phyloP scores from a whole-genome alignment of 1,140 invertebrate genomes.

The Pantala flavescens region DNA sequence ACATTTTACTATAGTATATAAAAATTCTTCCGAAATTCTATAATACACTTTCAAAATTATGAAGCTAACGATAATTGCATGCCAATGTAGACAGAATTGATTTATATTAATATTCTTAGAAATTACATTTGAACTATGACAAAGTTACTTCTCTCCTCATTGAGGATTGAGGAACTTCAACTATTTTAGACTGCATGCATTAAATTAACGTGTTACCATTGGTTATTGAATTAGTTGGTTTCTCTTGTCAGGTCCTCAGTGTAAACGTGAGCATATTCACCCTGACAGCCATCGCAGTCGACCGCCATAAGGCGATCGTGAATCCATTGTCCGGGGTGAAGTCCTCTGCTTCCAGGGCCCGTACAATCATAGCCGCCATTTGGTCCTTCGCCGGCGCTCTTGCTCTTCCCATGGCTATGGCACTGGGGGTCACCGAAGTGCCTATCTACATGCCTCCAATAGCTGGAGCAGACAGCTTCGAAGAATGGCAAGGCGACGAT shows the following conservation, averaged over 20 bases:
- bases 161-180: no score
- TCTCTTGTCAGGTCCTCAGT: constrained; percentile 46
- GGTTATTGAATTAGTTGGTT: no score
- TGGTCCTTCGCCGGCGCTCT: constrained; percentile 51
- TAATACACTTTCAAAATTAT: no score
- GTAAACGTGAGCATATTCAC: constrained; percentile 77
- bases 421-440: constrained; percentile 43
- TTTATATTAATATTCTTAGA: no score
- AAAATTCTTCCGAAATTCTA: no score
- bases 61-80: no score
- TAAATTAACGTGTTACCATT: no score
- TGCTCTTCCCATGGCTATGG: constrained; percentile 55
- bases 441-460: constrained; percentile 21
- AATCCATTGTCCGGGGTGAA: constrained; percentile 53
- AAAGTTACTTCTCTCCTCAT: no score
- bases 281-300: constrained; percentile 66
- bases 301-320: constrained; percentile 60
- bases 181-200: no score
- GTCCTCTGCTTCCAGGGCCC: constrained; percentile 52
- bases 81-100: no score
- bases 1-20: no score
- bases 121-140: no score
- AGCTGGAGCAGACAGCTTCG: neutral
- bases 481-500: neutral
- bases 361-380: constrained; percentile 55